A percentile compares a stretch with the other conserved stretches of the same genome.
These are phyloP conservation scores for Myopa tessellatipennis DNA, from an alignment of 2,888 invertebrate species.

Conservation along the genomic window DNA sequence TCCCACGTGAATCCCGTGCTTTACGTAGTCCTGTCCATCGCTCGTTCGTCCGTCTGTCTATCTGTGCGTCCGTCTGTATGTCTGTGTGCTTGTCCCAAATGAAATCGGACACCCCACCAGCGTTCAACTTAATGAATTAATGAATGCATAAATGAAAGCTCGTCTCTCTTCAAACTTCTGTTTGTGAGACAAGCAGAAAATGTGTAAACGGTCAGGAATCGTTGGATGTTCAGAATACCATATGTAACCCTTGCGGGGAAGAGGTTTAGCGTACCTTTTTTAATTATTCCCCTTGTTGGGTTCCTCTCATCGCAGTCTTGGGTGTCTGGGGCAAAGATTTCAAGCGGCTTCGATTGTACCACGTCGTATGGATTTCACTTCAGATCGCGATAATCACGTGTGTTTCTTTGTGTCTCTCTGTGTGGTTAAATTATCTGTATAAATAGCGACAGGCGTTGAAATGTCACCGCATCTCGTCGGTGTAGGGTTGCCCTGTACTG, in stretches of 20 bases:
- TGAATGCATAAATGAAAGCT: slow-evolving; percentile 47
- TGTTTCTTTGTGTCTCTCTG: slow-evolving; percentile 26
- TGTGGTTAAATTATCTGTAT: slow-evolving; percentile 56
- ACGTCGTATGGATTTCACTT: slow-evolving; percentile 32
- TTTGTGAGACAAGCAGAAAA: neutral
- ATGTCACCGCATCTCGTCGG: slow-evolving; percentile 48
- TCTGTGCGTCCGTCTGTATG: neutral
- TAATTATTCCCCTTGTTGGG: slow-evolving; percentile 12
- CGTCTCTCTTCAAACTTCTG: slow-evolving; percentile 8
- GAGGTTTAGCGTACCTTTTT: neutral
- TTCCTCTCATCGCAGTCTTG: neutral
- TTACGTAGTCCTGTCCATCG: neutral
- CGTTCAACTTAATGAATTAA: slow-evolving; percentile 57
- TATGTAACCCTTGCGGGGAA: slow-evolving; percentile 28
- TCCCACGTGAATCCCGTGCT: slow-evolving; percentile 4
- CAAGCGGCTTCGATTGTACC: neutral
- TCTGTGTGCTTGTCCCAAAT: slow-evolving; percentile 48
- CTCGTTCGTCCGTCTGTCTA: too few species aligned
- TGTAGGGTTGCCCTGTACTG: slow-evolving; percentile 19
- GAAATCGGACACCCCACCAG: slow-evolving; percentile 59
- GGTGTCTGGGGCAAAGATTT: neutral
- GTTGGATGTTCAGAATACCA: slow-evolving; percentile 1
- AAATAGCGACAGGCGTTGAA: slow-evolving; percentile 61
- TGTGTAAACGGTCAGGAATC: slow-evolving; percentile 17
- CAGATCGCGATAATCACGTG: slow-evolving; percentile 25